Percentiles rank a stretch among this genome's conserved stretches.
These are phyloP conservation scores for Cephonodes hylas DNA, from an alignment of 2,888 invertebrate species.

Conservation along the genomic window DNA sequence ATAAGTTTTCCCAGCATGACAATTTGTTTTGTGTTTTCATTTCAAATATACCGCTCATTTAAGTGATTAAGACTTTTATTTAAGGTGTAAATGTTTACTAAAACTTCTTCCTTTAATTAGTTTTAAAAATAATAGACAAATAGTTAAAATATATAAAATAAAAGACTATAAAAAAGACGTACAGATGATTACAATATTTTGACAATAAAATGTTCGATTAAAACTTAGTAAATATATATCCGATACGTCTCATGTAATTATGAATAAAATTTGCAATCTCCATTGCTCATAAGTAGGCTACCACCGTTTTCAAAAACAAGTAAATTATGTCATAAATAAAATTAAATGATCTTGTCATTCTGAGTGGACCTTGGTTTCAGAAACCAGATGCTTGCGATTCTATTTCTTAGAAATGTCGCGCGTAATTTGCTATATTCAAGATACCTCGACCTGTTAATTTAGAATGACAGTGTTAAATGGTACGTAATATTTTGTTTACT, in stretches of 20 bases:
- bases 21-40: constrained; percentile 14
- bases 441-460: constrained; percentile 47
- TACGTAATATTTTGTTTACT: constrained; percentile 62
- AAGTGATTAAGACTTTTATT: background rate
- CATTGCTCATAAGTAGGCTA: no score
- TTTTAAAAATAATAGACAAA: no score
- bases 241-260: no score
- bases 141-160: no score
- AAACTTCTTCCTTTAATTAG: background rate
- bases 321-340: background rate
- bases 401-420: constrained; percentile 36
- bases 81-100: background rate
- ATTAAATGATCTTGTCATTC: constrained; percentile 30
- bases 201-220: no score
- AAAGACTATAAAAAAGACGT: no score
- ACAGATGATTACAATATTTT: no score
- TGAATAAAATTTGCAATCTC: no score
- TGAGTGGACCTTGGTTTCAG: constrained; percentile 42
- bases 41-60: background rate
- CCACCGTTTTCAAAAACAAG: no score
- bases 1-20: constrained; percentile 5
- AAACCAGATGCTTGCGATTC: constrained; percentile 50
- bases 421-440: constrained; percentile 29
- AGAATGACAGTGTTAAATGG: constrained; percentile 67
- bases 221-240: no score